Evolutionary conservation across 2,888 invertebrate species (phyloP).

Genomic region (Operophtera brumata): DNA sequence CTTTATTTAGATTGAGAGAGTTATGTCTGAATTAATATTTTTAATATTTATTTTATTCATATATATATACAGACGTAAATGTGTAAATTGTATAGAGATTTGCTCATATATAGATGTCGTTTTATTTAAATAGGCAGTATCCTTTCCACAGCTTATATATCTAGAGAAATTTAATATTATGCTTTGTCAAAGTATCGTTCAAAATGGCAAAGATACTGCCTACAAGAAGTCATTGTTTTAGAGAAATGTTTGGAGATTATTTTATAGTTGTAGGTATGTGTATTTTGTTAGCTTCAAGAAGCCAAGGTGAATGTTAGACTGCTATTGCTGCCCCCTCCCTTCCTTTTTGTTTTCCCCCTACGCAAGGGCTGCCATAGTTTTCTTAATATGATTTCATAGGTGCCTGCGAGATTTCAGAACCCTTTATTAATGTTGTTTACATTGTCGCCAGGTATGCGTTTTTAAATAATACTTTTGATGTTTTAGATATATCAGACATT

Average conservation of each 20-base stretch:
- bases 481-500: slow-evolving; percentile 46
- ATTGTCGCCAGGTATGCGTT: slow-evolving; percentile 81
- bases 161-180: slow-evolving; percentile 23
- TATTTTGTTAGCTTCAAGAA: slow-evolving; percentile 80
- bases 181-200: slow-evolving; percentile 20
- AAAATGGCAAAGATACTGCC: slow-evolving; percentile 69
- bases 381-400: slow-evolving; percentile 77
- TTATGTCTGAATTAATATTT: slow-evolving; percentile 53
- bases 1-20: slow-evolving; percentile 53
- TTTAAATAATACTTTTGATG: slow-evolving; percentile 66
- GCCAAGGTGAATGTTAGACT: slow-evolving; percentile 80
- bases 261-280: slow-evolving; percentile 78
- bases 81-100: slow-evolving; percentile 76
- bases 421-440: slow-evolving; percentile 81
- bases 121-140: slow-evolving; percentile 75
- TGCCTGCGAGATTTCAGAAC: slow-evolving; percentile 77
- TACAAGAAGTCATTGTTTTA: slow-evolving; percentile 61
- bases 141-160: slow-evolving; percentile 50
- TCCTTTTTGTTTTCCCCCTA: slow-evolving; percentile 70
- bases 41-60: slow-evolving; percentile 39
- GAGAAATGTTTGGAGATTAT: slow-evolving; percentile 62
- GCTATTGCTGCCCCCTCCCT: slow-evolving; percentile 73
- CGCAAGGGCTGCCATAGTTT: slow-evolving; percentile 78
- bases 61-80: slow-evolving; percentile 51
- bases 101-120: slow-evolving; percentile 73